Conservation (phyloP, 2,113 vertebrate species). For the Dipodomys ordii region DNA sequence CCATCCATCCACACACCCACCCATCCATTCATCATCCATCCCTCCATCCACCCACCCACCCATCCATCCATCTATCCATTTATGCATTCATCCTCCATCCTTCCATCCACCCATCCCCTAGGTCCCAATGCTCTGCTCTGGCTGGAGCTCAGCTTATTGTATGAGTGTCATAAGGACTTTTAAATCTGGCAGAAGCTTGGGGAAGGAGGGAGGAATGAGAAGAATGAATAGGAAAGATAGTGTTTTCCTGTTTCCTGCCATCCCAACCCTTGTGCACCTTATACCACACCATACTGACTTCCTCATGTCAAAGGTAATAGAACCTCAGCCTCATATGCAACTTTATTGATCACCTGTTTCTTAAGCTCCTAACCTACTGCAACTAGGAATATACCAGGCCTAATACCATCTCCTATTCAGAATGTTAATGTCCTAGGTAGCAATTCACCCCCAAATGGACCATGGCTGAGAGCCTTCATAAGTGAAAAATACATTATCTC, state of each 20-base stretch:
- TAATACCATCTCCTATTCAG: not conserved
- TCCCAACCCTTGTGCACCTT: not conserved
- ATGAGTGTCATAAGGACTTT: not conserved
- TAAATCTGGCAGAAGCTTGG: not conserved
- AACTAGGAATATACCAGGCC: not conserved
- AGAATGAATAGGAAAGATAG: not conserved
- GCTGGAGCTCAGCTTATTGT: not conserved
- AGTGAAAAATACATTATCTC: not conserved
- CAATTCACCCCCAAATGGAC: not conserved
- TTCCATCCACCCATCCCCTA: not conserved
- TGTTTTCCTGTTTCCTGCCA: not conserved
- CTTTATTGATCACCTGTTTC: not conserved
- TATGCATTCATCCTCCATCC: too few relatives aligned
- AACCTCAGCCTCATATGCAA: not conserved
- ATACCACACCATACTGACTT: not conserved
- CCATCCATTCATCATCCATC: too few relatives aligned
- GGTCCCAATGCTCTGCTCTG: not conserved
- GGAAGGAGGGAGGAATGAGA: too few relatives aligned
- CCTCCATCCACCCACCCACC: too few relatives aligned
- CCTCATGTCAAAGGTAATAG: not conserved
- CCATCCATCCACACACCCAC: too few relatives aligned
- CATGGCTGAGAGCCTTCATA: not conserved
- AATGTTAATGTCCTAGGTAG: not conserved
- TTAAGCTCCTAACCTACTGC: not conserved
- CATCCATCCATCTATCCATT: too few relatives aligned